Base-by-base conservation (phyloP, 2,888 invertebrate species). In the Ectemnius lituratus region DNA sequence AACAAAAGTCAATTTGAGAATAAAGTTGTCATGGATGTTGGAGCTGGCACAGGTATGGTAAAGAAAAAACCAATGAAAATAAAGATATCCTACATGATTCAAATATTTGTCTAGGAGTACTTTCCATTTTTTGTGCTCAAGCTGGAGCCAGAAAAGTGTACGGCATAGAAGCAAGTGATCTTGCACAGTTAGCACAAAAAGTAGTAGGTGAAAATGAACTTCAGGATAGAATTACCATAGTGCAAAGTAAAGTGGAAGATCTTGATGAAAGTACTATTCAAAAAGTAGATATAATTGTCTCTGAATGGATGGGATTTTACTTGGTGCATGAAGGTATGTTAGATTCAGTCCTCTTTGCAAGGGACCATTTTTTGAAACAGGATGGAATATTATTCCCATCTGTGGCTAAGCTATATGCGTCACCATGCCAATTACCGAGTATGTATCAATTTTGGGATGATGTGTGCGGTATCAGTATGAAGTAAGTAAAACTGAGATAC, bases 231-330 rank as follows among this genome's bases (percentile, higher is more conserved):
- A 94, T 97, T 78, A 93, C 95, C 92, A 95, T 97, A 11, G 93
- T 97, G 58, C 94, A 96, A 85, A 94, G 93, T 65, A 93, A 92
- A 91, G 93, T 97, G 6, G 97, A 98, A 92, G 95, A 97, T 86
- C 92, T 97, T 2, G 88, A 90, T 0, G 90, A 96, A 63, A 94
- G 95, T 0, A 91, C 90, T 78, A 87, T 93, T 64, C 92, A 93
- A 8, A 94, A 82, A 62, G 96, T 97, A 1, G 98, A 98, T 90
- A 93, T 97, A 11, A 96, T 99, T 78, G 94, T 99, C 4, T 98
- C 98, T 0, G 98, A 99, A 91, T 99, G 98, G 98, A 99, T 99
- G 98, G 98, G 98, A 0, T 98, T 98, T 91, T 98, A 97, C 91
- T 92, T 99, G 46, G 91, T 99, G 16, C 98, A 98, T 88, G 98